Conservation (phyloP, 2,113 vertebrate species). For the Notothenia coriiceps region DNA sequence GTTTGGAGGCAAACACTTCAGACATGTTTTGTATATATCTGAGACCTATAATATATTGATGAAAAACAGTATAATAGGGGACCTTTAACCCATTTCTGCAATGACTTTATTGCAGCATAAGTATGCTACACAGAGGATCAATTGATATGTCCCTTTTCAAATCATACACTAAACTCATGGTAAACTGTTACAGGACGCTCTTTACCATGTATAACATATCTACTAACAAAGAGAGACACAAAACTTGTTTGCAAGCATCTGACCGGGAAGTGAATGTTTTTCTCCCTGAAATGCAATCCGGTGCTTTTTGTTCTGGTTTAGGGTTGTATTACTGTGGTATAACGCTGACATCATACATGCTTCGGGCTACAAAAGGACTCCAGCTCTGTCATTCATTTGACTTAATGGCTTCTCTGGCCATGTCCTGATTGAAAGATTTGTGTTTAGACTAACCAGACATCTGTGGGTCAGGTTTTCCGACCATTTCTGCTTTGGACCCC, state of each 20-base stretch:
- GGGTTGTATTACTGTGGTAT: conserved; percentile 52
- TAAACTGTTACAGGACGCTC: neutral
- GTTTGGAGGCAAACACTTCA: no score
- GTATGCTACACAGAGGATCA: neutral
- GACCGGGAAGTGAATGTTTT: conserved; percentile 32
- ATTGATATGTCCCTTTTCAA: neutral
- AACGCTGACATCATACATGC: conserved; percentile 68
- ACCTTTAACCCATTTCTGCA: neutral
- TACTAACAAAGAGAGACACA: conserved; percentile 6
- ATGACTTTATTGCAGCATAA: neutral
- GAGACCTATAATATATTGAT: no score
- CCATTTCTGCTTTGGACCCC: conserved; percentile 27
- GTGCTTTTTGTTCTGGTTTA: conserved; percentile 49
- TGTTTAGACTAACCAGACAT: conserved; percentile 36
- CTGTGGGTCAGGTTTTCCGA: conserved; percentile 39
- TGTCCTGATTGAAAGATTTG: conserved; percentile 56
- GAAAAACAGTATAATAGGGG: no score
- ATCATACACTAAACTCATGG: neutral
- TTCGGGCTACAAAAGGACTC: conserved; percentile 43
- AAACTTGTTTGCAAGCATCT: conserved; percentile 37
- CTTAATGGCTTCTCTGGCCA: conserved; percentile 14
- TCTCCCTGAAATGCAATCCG: conserved; percentile 56
- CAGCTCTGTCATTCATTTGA: conserved; percentile 20
- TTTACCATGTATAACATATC: conserved; percentile 23
- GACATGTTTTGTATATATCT: no score